These are phyloP conservation scores for Lycaena phlaeas DNA, from an alignment of 2,888 invertebrate species.

Conservation along the genomic window DNA sequence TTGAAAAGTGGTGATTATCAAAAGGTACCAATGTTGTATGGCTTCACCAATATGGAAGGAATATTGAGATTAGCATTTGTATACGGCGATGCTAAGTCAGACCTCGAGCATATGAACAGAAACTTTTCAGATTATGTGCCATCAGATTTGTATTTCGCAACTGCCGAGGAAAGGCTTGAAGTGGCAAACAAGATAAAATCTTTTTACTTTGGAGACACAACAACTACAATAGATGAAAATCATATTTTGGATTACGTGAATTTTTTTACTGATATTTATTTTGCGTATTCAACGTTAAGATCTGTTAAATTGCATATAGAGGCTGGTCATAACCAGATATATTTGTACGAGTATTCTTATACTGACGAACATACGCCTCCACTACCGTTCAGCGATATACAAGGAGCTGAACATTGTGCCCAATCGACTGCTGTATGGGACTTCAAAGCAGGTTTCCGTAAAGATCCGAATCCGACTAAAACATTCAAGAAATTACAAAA, in stretches of 20 bases:
- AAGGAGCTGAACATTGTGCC: slow-evolving; percentile 32
- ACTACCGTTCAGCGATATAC: slow-evolving; percentile 27
- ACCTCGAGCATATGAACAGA: not conserved
- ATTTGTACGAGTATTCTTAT: slow-evolving; percentile 34
- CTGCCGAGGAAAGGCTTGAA: not conserved
- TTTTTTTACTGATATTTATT: slow-evolving; percentile 38
- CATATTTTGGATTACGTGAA: slow-evolving; percentile 21
- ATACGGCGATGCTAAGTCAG: not conserved
- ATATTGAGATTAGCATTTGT: slow-evolving; percentile 14
- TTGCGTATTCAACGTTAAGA: slow-evolving; percentile 27
- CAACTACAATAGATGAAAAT: slow-evolving; percentile 18
- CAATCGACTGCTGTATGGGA: slow-evolving; percentile 25
- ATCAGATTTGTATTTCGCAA: not conserved
- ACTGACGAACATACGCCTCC: slow-evolving; percentile 22
- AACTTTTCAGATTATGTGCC: not conserved
- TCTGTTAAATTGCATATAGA: slow-evolving; percentile 23
- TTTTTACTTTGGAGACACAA: slow-evolving; percentile 18
- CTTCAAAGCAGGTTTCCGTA: slow-evolving; percentile 20
- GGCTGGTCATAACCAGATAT: slow-evolving; percentile 27
- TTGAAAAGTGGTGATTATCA: slow-evolving; percentile 27
- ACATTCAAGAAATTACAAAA: slow-evolving; percentile 16
- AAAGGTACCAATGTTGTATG: slow-evolving; percentile 32
- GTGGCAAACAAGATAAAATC: slow-evolving; percentile 8
- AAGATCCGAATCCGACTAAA: slow-evolving; percentile 1
- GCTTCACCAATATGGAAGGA: slow-evolving; percentile 34